Evolutionary conservation across 2,113 vertebrate genomes (phyloP), one percentile per base, ranked within the genome.

Genomic region (Oriolus oriolus): DNA sequence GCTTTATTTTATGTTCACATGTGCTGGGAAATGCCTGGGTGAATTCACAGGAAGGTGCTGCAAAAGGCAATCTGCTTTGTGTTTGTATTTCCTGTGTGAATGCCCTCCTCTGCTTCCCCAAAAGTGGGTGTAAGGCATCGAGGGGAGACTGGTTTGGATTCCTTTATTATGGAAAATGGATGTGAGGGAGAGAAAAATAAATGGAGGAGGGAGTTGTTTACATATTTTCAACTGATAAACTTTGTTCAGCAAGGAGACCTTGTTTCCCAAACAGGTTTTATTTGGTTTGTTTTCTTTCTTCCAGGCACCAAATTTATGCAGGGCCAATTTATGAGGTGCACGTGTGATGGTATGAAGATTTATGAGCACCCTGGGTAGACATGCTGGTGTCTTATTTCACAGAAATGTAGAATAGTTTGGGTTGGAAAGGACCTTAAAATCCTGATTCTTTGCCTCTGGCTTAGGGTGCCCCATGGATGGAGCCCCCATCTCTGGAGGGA

Each of bases 11-110:
- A 88, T n/a, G 44, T 75, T 96, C 61, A 41, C 49, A 19, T 57
- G 12, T 89, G 70, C 94, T 94, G 90, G 89, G 96, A 96, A 97
- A 76, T 82, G 64, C 65, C 79, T 69, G 81, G 50, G 85, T 17
- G 21, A 24, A 37, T 57, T 97, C 86, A 83, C 64, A 88, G 95
- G 89, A 93, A 96, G 87, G 89, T 95, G 84, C 89, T 95, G 57
- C 84, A 79, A 87, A 92, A 86, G 66, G 47, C 41, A 21, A 49
- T 76, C 73, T 87, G 83, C 56, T 18, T 83, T 87, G 37, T 84
- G 53, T 71, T 94, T 92, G 74, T 74, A 33, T 80, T 89, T 94
- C 81, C 91, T 78, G 33, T 54, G 76, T 37, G 69, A 87, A 77
- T 91, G 31, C 53, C 26, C 35, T 52, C 26, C 45, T 89, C 60